These are phyloP conservation scores for Equus przewalskii DNA, from an alignment of 2,113 vertebrate genomes.

Conservation along the genomic window DNA sequence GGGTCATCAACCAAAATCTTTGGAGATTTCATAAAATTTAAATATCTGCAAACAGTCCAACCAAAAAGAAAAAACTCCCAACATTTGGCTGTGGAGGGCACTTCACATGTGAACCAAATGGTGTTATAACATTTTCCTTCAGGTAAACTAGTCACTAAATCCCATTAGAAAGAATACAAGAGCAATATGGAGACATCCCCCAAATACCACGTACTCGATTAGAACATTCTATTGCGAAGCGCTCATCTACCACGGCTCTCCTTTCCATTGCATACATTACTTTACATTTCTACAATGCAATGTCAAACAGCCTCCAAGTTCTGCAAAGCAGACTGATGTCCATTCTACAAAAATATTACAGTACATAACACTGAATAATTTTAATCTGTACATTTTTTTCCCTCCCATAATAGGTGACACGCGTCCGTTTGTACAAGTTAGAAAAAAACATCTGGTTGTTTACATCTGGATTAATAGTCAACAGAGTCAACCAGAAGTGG, in stretches of 20 bases:
- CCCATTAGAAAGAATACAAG: constrained; percentile 54
- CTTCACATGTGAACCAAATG: constrained; percentile 70
- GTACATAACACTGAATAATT: constrained; percentile 68
- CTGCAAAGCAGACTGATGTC: constrained; percentile 57
- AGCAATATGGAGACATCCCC: neutral
- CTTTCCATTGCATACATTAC: neutral
- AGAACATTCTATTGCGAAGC: neutral
- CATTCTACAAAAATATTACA: constrained; percentile 73
- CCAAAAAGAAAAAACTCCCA: constrained; percentile 32
- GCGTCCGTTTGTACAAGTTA: constrained; percentile 32
- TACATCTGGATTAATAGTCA: constrained; percentile 63
- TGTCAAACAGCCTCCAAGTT: neutral
- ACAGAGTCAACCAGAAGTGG: constrained; percentile 70
- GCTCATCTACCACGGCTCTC: neutral
- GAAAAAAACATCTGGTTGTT: constrained; percentile 64
- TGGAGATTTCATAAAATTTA: constrained; percentile 46
- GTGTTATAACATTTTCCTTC: constrained; percentile 63
- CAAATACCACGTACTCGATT: neutral
- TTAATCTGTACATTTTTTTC: constrained; percentile 48
- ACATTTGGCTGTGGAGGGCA: constrained; percentile 53
- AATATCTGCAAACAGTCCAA: constrained; percentile 50
- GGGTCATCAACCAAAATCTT: constrained; percentile 56
- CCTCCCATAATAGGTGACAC: constrained; percentile 20
- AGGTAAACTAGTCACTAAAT: constrained; percentile 61
- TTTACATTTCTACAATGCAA: neutral